A percentile compares a stretch with the other conserved stretches of the same genome.
Conservation (phyloP, 2,888 invertebrate genomes). For the Lypha dubia region DNA sequence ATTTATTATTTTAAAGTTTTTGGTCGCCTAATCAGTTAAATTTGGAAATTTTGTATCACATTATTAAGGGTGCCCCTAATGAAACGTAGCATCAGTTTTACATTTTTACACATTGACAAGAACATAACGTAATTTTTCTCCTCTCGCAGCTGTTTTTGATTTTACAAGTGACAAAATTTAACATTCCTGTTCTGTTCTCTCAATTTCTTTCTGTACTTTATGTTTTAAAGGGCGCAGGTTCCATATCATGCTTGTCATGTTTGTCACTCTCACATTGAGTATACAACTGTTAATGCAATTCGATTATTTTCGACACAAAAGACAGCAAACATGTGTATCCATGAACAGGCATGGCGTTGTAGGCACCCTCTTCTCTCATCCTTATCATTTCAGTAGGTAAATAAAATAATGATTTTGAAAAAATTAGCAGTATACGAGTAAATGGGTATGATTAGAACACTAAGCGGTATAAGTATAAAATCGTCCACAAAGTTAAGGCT, state of each 20-base stretch:
- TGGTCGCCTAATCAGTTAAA: too few relatives aligned
- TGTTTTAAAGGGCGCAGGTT: constrained; percentile 4
- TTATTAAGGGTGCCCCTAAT: too few relatives aligned
- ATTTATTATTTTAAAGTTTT: too few relatives aligned
- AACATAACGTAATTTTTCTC: too few relatives aligned
- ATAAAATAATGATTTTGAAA: constrained; percentile 51
- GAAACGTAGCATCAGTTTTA: too few relatives aligned
- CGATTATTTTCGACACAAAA: constrained; percentile 18
- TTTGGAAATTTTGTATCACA: too few relatives aligned
- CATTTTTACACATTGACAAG: too few relatives aligned
- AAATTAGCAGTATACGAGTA: constrained; percentile 33
- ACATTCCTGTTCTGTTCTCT: background rate
- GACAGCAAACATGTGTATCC: constrained; percentile 22
- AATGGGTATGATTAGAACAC: background rate
- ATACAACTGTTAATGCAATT: constrained; percentile 44
- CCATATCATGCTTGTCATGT: background rate
- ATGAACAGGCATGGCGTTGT: constrained; percentile 1
- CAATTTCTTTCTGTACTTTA: background rate
- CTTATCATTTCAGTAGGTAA: background rate
- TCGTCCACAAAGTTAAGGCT: background rate
- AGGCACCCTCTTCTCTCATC: background rate
- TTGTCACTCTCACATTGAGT: background rate
- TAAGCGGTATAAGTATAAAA: too few relatives aligned
- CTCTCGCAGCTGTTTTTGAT: too few relatives aligned
- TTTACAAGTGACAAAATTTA: background rate